Evolutionary conservation across 2,888 invertebrate species (phyloP), one percentile per base, ranked within the genome.

Genomic region (Zonitis immaculata): DNA sequence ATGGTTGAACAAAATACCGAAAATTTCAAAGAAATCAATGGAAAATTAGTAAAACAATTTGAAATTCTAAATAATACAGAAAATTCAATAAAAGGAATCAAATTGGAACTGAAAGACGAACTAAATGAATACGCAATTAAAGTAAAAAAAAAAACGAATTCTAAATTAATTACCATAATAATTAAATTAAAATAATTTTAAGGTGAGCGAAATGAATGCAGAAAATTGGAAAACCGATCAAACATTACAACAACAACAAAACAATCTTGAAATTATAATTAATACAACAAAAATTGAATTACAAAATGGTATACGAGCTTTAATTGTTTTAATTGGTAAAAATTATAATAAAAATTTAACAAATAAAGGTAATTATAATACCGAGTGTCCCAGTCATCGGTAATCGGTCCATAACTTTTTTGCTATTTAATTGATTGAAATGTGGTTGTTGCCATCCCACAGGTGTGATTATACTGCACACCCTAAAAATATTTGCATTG

Each of bases 161-260:
- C n/a, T 30, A n/a, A 30, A 30, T 30, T 12, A n/a, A 30, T 14
- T 7, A 32, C 14, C 3, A 3, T 16, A 35, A 14, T 2, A 16
- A 35, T 35, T 9, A 35, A 22, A 22, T 22, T 22, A 22, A 22
- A 22, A 22, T 5, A 4, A 22, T 39, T 39, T 61, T 48, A 63
- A 85, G 84, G 81, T 83, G 32, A 80, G 80, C 63, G 84, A 84
- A 57, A 82, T 84, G 66, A 83, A 83, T 66, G 78, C 81, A 32
- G 84, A 85, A 63, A 78, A 84, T 49, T 82, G 82, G 80, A 80
- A 80, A 49, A 77, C 80, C 9, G 77, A 80, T 1, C 68, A 79
- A 47, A 70, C 76, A 27, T 66, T 80, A n/a, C 78, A 79, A 59
- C 50, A 54, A 7, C 52, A 54, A 49, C 52, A 56, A 44, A 50